Percentiles rank a stretch among this genome's conserved stretches.
phyloP scores from a whole-genome alignment of 2,797 vertebrate species.

The Netta rufina region DNA sequence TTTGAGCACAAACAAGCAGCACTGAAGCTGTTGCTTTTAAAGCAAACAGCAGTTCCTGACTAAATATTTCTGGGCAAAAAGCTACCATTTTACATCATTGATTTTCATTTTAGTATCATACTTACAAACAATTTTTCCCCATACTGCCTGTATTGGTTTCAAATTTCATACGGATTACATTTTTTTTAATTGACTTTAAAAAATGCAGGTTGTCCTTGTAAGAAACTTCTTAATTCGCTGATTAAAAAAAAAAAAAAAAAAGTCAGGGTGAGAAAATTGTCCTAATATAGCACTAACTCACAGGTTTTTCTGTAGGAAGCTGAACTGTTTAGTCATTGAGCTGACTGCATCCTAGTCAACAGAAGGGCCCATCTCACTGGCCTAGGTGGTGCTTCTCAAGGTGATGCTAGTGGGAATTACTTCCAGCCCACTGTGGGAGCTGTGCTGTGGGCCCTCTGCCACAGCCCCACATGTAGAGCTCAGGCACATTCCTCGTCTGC shows the following conservation, averaged over 20 bases:
- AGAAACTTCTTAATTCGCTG: background rate
- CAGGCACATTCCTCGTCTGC: background rate
- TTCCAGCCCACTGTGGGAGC: background rate
- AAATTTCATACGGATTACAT: background rate
- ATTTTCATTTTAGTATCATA: background rate
- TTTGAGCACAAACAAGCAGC: background rate
- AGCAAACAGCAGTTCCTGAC: background rate
- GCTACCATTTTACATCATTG: background rate
- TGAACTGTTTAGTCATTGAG: conserved; percentile 22
- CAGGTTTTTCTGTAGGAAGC: background rate
- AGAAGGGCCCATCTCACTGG: background rate
- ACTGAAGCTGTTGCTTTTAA: background rate
- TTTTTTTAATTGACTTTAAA: background rate
- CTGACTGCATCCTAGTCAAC: conserved; percentile 17
- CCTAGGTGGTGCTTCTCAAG: conserved; percentile 5
- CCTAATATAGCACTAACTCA: background rate
- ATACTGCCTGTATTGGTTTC: background rate
- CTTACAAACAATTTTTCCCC: background rate
- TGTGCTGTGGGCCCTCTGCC: background rate
- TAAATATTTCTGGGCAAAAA: background rate
- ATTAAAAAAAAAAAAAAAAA: no score
- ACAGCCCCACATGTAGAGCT: accelerated
- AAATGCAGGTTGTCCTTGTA: background rate
- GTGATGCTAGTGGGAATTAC: background rate
- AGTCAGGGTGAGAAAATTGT: background rate